Evolutionary conservation across 2,888 invertebrate species (phyloP), one percentile per base, ranked within the genome.

Genomic region (Anoncus sp.): DNA sequence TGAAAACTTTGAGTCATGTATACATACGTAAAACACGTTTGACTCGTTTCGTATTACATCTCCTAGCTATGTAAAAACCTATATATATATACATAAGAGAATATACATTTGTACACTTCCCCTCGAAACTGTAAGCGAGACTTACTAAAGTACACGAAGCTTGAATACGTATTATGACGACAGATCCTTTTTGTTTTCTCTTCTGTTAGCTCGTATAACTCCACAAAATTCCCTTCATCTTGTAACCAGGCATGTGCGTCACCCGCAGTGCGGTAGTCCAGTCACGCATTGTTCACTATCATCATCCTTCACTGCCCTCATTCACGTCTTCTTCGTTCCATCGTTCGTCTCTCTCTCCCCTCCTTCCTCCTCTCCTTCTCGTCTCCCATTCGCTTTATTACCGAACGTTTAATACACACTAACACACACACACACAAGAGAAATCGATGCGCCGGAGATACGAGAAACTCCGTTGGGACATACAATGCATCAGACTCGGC

Each of bases 251-350:
- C 20, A 18, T 47, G 73, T 62, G 73, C 75, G 75, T 80, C 80
- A 80, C 77, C 31, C 72, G 80, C 77, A 80, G 69, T 80, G 80
- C 77, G 77, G 75, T 78, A 78, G 69, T 75, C 67, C 62, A 60
- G 51, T 66, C 77, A 75, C 77, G 74, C 65, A 76, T 76, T 76
- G 75, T 74, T 53, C 59, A 51, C 47, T 47, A 55, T 57, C 40
- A 65, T 70, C 49, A 53, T 73, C 27, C 60, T 49, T 22, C 51
- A 47, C 63, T 65, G 62, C 57, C 73, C 70, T 45, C 75, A 35
- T 65, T 70, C 59, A 57, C 70, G 40, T 66, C 47, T 55, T 7
- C 27, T 20, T n/a, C n/a, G n/a, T n/a, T n/a, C n/a, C n/a, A n/a
- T n/a, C n/a, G n/a, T n/a, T n/a, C 43, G 14, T n/a, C 40, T 24